Evolutionary conservation across 2,113 vertebrate species (phyloP).

Genomic region (Alosa alosa): DNA sequence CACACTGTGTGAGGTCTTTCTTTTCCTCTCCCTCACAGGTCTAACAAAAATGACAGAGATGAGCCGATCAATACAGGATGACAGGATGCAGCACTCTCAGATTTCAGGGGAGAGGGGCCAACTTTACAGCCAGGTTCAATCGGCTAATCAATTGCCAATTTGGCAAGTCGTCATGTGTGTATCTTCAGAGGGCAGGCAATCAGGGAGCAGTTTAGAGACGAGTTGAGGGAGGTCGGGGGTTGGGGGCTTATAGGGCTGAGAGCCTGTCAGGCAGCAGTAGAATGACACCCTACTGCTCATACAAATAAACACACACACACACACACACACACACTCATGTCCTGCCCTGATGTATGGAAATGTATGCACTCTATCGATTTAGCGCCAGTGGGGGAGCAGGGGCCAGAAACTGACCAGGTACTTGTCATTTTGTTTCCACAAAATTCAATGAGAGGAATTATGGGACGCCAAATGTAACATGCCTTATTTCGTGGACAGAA

Average conservation of each 20-base stretch:
- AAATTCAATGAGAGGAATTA: not conserved
- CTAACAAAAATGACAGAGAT: not conserved
- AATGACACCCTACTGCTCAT: slow-evolving; percentile 14
- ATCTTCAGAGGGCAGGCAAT: slow-evolving; percentile 41
- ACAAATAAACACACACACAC: slow-evolving; percentile 19
- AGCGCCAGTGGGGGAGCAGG: not conserved
- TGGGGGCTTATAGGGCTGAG: not conserved
- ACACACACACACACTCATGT: slow-evolving; percentile 12
- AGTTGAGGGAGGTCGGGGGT: not conserved
- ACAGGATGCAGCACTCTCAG: slow-evolving; percentile 45
- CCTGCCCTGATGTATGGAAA: slow-evolving; percentile 27
- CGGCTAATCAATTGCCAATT: slow-evolving; percentile 54
- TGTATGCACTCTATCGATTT: slow-evolving; percentile 27
- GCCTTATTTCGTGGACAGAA: too few relatives aligned
- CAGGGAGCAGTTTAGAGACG: slow-evolving; percentile 28
- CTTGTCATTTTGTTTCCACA: not conserved
- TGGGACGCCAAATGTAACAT: too few relatives aligned
- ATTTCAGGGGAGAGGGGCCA: slow-evolving; percentile 40
- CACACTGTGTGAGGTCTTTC: not conserved
- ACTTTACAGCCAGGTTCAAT: slow-evolving; percentile 47
- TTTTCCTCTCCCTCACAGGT: not conserved
- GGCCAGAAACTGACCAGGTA: not conserved
- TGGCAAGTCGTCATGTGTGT: slow-evolving; percentile 37
- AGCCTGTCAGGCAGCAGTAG: not conserved
- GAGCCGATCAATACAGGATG: slow-evolving; percentile 31